These are phyloP conservation scores for Cryptosula pallasiana DNA, from an alignment of 2,888 invertebrate species.

Conservation along the genomic window DNA sequence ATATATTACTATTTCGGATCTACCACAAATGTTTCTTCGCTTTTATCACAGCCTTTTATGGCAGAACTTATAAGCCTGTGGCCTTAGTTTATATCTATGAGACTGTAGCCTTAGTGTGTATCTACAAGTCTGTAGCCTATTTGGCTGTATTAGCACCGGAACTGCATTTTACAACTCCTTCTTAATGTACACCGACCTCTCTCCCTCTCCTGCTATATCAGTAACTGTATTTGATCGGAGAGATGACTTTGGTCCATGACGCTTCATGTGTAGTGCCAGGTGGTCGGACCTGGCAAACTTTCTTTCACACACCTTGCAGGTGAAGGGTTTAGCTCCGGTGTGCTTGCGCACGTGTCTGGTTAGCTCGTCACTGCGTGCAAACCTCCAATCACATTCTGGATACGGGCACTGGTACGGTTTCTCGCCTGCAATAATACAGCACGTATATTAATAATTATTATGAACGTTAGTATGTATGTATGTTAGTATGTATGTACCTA, in stretches of 20 bases:
- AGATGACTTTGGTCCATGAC: conserved; percentile 68
- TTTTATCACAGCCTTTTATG: no score
- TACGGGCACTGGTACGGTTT: conserved; percentile 60
- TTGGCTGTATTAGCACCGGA: no score
- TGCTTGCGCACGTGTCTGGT: conserved; percentile 61
- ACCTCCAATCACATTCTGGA: conserved; percentile 60
- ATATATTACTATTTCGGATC: no score
- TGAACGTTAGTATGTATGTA: neutral
- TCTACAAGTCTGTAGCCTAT: no score
- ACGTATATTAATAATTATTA: neutral
- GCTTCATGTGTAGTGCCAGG: conserved; percentile 60
- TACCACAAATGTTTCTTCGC: no score
- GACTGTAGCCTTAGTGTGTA: no score
- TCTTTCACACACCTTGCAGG: conserved; percentile 59
- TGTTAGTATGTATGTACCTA: neutral
- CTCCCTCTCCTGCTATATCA: no score
- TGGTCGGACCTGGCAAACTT: conserved; percentile 61
- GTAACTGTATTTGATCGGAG: neutral
- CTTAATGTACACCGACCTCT: no score
- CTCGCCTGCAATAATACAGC: conserved; percentile 57
- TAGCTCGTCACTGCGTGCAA: conserved; percentile 60
- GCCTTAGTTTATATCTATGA: no score
- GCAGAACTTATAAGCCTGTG: no score
- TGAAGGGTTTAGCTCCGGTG: conserved; percentile 61
- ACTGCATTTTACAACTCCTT: no score